These are phyloP conservation scores for Mobula hypostoma DNA, from an alignment of 2,113 vertebrate species.

Conservation along the genomic window DNA sequence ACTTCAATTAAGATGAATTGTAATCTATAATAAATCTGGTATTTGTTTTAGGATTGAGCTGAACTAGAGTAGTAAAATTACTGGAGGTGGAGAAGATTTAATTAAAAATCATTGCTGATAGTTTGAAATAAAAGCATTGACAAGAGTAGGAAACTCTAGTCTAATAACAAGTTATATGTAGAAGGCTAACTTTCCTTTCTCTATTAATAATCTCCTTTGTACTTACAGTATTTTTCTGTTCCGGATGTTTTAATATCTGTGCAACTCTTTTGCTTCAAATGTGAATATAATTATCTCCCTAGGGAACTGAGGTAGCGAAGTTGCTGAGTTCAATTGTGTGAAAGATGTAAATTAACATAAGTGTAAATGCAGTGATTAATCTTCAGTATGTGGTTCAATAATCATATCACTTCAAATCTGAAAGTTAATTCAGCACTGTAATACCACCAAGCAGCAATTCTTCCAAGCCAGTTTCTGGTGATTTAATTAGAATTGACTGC, in stretches of 20 bases:
- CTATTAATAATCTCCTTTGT: background rate
- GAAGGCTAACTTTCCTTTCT: background rate
- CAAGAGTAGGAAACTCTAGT: background rate
- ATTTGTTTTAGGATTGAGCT: background rate
- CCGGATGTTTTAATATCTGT: constrained; percentile 10
- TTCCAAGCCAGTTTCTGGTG: background rate
- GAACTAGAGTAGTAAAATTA: background rate
- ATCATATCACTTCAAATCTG: constrained; percentile 18
- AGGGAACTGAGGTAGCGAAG: constrained; percentile 8
- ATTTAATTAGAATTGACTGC: background rate
- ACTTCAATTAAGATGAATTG: background rate
- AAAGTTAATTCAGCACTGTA: constrained; percentile 9
- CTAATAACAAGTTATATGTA: background rate
- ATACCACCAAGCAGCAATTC: background rate
- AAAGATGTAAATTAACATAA: constrained; percentile 26
- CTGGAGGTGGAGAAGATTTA: background rate
- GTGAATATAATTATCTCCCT: constrained; percentile 2
- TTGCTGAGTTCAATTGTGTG: constrained; percentile 25
- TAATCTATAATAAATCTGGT: background rate
- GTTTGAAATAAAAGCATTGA: background rate
- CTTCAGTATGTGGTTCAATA: background rate
- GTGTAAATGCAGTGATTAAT: constrained; percentile 1
- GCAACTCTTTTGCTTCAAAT: constrained; percentile 5
- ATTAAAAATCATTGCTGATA: background rate
- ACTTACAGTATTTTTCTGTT: background rate